phyloP scores from a whole-genome alignment of 2,888 invertebrate genomes.

The Cryptocheilus praepositus region DNA sequence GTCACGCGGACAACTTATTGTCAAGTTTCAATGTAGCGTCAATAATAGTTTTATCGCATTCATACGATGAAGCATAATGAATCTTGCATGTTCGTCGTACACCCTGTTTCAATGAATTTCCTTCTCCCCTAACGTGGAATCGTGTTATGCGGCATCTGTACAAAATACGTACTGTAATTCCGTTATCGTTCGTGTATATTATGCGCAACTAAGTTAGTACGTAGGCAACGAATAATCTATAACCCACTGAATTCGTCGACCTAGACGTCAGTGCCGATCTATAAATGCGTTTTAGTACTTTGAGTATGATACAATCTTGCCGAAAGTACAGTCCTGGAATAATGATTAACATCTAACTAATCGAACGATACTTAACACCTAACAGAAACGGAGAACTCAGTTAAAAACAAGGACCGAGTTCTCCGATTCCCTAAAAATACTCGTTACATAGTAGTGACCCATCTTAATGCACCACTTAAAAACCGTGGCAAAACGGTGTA shows the following conservation, averaged over 20 bases:
- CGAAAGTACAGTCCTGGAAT: conserved; percentile 33
- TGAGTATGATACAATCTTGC: conserved; percentile 32
- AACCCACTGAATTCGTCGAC: conserved; percentile 34
- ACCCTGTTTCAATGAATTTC: conserved; percentile 22
- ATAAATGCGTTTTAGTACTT: conserved; percentile 31
- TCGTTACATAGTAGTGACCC: neutral
- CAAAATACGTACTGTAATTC: conserved; percentile 16
- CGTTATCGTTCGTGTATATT: conserved; percentile 17
- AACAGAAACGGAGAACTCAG: neutral
- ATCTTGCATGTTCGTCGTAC: conserved; percentile 18
- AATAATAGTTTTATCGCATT: neutral
- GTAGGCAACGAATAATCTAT: conserved; percentile 20
- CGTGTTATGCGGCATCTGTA: conserved; percentile 12
- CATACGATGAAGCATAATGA: conserved; percentile 6
- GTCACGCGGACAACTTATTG: neutral
- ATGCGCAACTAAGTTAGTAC: conserved; percentile 14
- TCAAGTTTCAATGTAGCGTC: neutral
- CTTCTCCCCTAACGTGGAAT: conserved; percentile 2
- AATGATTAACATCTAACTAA: conserved; percentile 3
- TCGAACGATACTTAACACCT: neutral
- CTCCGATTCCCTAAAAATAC: too few relatives aligned
- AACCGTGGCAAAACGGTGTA: neutral
- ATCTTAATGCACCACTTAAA: neutral
- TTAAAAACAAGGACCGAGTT: too few relatives aligned
- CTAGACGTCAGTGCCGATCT: conserved; percentile 27